These are phyloP conservation scores for Tetraodon nigroviridis DNA, from an alignment of 2,113 vertebrate genomes.

Conservation along the genomic window DNA sequence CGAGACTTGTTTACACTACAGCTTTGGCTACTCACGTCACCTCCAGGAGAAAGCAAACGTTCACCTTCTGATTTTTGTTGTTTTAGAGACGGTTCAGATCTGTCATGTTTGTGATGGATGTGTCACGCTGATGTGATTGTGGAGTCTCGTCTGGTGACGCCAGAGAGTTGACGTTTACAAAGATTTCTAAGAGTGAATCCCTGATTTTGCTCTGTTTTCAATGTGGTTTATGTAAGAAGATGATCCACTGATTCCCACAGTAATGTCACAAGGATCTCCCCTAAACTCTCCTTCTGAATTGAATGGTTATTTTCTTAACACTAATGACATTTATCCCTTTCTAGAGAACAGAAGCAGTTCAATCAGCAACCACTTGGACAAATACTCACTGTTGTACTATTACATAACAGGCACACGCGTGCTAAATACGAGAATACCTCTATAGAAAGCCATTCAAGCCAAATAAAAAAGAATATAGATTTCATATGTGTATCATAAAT, in stretches of 20 bases:
- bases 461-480: constrained; percentile 34
- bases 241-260: neutral
- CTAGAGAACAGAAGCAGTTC: constrained; percentile 30
- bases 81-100: neutral
- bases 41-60: constrained; percentile 37
- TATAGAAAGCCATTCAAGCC: constrained; percentile 43
- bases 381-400: constrained; percentile 5
- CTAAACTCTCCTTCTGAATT: constrained; percentile 2
- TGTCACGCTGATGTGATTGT: neutral
- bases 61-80: constrained; percentile 20
- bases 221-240: constrained; percentile 15
- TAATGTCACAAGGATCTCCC: constrained; percentile 1
- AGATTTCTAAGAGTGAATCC: constrained; percentile 32
- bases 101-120: constrained; percentile 1
- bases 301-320: constrained; percentile 3
- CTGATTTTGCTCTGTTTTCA: constrained; percentile 4
- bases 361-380: constrained; percentile 21
- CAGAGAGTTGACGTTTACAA: constrained; percentile 33
- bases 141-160: constrained; percentile 13
- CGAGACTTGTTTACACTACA: constrained; percentile 70
- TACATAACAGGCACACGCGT: constrained; percentile 6
- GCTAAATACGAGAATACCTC: constrained; percentile 50
- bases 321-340: constrained; percentile 23
- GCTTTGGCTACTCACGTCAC: constrained; percentile 42
- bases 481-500: constrained; percentile 4